phyloP scores from a whole-genome alignment of 2,797 vertebrate genomes.

The Spinus pinus region DNA sequence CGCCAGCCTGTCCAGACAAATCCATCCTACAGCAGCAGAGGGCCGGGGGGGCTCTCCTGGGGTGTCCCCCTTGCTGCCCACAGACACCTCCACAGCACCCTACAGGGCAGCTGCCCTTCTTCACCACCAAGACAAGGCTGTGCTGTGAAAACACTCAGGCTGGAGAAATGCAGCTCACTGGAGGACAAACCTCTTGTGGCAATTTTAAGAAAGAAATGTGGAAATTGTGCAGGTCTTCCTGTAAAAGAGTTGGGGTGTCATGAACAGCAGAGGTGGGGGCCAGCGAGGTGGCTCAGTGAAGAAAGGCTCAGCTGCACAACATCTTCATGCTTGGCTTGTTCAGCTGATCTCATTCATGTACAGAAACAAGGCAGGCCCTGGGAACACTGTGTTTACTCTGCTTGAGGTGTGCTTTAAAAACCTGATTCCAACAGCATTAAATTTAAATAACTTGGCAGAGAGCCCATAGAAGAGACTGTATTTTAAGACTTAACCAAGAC shows the following conservation, averaged over 20 bases:
- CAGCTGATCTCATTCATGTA: neutral
- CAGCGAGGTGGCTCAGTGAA: fast-evolving
- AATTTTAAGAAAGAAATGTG: neutral
- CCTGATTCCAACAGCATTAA: neutral
- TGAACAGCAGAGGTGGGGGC: neutral
- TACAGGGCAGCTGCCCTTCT: neutral
- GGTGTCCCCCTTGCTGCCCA: neutral
- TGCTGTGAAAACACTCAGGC: neutral
- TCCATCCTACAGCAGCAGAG: neutral
- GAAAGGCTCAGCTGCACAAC: neutral
- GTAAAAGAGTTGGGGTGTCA: neutral
- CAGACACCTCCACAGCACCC: neutral
- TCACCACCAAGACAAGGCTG: neutral
- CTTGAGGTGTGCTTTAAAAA: neutral
- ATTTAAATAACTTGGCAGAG: neutral
- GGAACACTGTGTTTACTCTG: neutral
- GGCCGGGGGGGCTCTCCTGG: neutral
- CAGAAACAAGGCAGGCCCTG: neutral
- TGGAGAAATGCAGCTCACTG: neutral
- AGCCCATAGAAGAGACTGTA: neutral
- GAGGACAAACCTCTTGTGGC: neutral
- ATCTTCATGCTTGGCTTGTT: neutral
- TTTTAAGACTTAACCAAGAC: neutral
- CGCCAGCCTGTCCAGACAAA: neutral
- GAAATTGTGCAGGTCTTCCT: neutral